A percentile compares a stretch with the other conserved stretches of the same genome.
Conservation (phyloP, 1,140 invertebrate genomes). For the Schlechtendalia chinensis region DNA sequence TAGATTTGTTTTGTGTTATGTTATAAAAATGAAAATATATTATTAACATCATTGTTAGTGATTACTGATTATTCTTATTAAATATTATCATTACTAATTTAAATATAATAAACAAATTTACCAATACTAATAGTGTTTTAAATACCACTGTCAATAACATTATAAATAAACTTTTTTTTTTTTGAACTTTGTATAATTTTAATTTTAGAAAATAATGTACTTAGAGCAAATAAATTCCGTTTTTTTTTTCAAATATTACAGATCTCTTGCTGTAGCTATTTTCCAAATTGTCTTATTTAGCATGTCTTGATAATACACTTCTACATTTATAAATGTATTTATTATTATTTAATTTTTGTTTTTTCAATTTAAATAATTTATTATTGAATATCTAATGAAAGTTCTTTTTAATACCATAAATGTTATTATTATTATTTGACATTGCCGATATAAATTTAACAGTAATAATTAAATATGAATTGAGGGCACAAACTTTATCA, state of each 20-base stretch:
- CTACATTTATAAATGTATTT: neutral
- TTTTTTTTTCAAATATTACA: slow-evolving; percentile 13
- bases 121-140: slow-evolving; percentile 5
- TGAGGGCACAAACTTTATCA: neutral
- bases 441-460: neutral
- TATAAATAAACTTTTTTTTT: slow-evolving; percentile 46
- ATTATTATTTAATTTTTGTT: neutral
- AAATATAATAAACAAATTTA: slow-evolving; percentile 3
- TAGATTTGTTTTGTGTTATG: slow-evolving; percentile 34
- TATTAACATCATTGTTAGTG: slow-evolving; percentile 29
- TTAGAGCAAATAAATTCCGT: neutral
- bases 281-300: neutral
- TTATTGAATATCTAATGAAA: too few relatives aligned
- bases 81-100: slow-evolving; percentile 43
- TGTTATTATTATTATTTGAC: too few relatives aligned
- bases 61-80: slow-evolving; percentile 16
- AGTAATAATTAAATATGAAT: neutral
- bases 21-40: too few relatives aligned
- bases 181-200: neutral
- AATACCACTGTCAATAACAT: neutral
- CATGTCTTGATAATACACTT: neutral
- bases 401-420: too few relatives aligned
- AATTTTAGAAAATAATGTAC: neutral
- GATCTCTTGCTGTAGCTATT: neutral
- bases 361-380: neutral